Percentiles rank a stretch among this genome's conserved stretches.
Conservation (phyloP, 2,113 vertebrate species). For the Lutjanus erythropterus region DNA sequence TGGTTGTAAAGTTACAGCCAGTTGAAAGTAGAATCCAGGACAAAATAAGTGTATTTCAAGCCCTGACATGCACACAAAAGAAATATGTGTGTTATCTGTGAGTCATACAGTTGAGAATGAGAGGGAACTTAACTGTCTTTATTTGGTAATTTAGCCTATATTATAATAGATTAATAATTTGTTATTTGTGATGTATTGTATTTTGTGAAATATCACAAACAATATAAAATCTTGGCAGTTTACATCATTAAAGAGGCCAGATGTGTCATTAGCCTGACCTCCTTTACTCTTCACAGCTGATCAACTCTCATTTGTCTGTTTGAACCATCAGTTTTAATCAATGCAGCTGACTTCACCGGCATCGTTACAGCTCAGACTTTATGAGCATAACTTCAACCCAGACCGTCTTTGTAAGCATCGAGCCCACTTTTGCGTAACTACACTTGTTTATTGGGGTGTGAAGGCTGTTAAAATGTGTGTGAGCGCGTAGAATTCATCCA, state of each 20-base stretch:
- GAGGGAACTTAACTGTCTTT: background rate
- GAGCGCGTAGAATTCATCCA: constrained; percentile 36
- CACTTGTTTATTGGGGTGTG: constrained; percentile 53
- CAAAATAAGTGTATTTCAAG: no score
- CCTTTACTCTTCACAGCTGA: background rate
- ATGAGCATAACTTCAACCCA: background rate
- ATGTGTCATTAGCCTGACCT: background rate
- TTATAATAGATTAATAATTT: background rate
- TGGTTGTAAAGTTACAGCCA: no score
- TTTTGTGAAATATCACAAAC: background rate
- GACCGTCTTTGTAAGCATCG: background rate
- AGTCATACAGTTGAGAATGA: background rate
- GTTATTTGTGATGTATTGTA: background rate
- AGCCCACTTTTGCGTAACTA: background rate
- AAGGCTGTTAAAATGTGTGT: constrained; percentile 33
- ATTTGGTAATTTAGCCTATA: background rate
- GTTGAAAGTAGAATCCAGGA: no score
- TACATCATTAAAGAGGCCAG: background rate
- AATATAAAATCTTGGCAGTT: background rate
- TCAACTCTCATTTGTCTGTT: background rate
- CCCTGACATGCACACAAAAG: background rate
- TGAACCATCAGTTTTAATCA: background rate
- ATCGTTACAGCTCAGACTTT: background rate
- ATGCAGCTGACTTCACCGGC: background rate
- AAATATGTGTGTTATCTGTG: background rate